Conservation (phyloP, 2,113 vertebrate genomes). For the Uria lomvia region DNA sequence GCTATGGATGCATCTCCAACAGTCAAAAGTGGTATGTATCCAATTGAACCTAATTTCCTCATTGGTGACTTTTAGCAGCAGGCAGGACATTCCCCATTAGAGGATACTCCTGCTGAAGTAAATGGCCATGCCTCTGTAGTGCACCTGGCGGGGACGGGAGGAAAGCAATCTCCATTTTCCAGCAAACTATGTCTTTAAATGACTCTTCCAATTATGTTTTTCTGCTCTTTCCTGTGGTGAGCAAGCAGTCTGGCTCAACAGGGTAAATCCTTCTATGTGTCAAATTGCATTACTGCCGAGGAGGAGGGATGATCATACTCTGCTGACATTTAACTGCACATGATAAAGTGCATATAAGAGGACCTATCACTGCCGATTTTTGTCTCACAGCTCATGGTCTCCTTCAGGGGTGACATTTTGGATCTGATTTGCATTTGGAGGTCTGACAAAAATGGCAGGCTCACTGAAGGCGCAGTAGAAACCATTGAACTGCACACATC, state of each 20-base stretch:
- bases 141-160: background rate
- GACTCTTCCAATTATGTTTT: background rate
- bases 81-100: background rate
- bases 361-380: background rate
- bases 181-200: background rate
- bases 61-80: background rate
- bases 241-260: background rate
- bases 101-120: background rate
- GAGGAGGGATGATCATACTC: background rate
- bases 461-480: background rate
- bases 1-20: background rate
- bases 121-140: background rate
- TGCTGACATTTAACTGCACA: background rate
- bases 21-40: background rate
- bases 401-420: background rate
- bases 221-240: background rate
- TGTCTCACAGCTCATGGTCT: background rate
- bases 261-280: background rate
- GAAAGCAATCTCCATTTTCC: background rate
- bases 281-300: background rate
- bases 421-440: background rate
- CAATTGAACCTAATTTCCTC: background rate
- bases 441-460: background rate
- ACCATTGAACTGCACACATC: rapidly evolving
- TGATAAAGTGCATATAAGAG: background rate